Percentiles rank a stretch among this genome's conserved stretches.
These are phyloP conservation scores for Apomyelois bistriatella DNA, from an alignment of 2,888 invertebrate species.

Conservation along the genomic window DNA sequence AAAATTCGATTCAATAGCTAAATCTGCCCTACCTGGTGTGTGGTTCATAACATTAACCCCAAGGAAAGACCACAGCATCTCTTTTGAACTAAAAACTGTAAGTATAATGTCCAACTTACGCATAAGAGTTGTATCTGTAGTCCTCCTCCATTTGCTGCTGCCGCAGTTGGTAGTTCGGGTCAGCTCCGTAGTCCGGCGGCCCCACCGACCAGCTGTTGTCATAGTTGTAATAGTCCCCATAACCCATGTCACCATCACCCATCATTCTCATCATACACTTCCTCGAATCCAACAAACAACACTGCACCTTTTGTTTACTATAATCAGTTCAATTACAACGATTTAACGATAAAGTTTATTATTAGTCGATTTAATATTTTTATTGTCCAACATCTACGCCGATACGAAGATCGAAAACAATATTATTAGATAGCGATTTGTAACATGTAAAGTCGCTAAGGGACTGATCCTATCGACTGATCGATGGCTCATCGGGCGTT, in stretches of 20 bases:
- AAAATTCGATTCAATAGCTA: too few species aligned
- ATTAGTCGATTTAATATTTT: conserved; percentile 26
- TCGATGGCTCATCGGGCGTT: conserved; percentile 69
- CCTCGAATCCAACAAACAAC: conserved; percentile 18
- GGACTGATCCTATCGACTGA: conserved; percentile 67
- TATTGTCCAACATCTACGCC: conserved; percentile 37
- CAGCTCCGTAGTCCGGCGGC: conserved; percentile 84
- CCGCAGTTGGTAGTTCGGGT: conserved; percentile 60
- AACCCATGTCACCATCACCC: conserved; percentile 75
- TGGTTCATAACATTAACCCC: too few species aligned
- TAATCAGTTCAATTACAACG: neutral
- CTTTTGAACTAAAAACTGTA: too few species aligned
- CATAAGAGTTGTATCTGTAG: conserved; percentile 81
- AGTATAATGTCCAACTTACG: conserved; percentile 66
- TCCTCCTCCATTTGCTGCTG: conserved; percentile 81
- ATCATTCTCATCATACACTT: conserved; percentile 78
- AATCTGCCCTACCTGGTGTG: too few species aligned
- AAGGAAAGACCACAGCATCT: too few species aligned
- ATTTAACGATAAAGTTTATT: conserved; percentile 19
- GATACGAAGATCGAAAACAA: conserved; percentile 33
- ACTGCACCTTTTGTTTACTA: conserved; percentile 11
- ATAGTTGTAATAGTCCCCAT: conserved; percentile 78
- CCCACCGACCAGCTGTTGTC: conserved; percentile 85
- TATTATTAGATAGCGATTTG: conserved; percentile 31
- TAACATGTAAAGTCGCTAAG: conserved; percentile 32